A percentile compares a stretch with the other conserved stretches of the same genome.
phyloP scores from a whole-genome alignment of 2,888 invertebrate species.

The Prosopocoilus inquinatus region DNA sequence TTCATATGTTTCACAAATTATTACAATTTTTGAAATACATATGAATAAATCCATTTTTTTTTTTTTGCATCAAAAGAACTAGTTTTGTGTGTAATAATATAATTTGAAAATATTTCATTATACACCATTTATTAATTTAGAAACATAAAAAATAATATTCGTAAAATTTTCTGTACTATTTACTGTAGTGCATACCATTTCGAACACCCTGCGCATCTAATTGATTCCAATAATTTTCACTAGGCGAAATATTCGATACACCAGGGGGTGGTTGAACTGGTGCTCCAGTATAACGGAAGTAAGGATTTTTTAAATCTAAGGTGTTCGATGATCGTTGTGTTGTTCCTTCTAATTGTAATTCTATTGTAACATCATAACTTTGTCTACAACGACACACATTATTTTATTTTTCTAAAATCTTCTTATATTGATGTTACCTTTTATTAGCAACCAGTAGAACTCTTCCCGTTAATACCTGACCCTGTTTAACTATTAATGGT shows the following conservation, averaged over 20 bases:
- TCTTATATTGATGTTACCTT: conserved; percentile 56
- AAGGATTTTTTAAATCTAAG: conserved; percentile 96
- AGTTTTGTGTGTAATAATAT: too few species aligned
- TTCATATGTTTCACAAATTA: neutral
- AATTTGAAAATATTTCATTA: too few species aligned
- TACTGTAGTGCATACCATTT: conserved; percentile 39
- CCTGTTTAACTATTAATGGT: conserved; percentile 92
- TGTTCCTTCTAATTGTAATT: conserved; percentile 86
- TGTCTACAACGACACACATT: conserved; percentile 59
- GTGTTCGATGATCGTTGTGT: conserved; percentile 84
- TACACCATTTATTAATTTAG: neutral
- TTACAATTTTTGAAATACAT: neutral
- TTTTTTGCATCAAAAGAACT: too few species aligned
- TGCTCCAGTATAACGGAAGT: conserved; percentile 94
- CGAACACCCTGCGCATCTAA: conserved; percentile 72
- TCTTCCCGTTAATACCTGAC: conserved; percentile 84
- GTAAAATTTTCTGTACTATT: neutral
- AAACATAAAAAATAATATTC: conserved; percentile 8
- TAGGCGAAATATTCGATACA: conserved; percentile 85
- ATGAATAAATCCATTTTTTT: too few species aligned
- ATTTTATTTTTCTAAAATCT: neutral
- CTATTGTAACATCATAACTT: conserved; percentile 98
- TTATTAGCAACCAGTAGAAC: conserved; percentile 90
- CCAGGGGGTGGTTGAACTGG: conserved; percentile 92
- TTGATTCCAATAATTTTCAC: conserved; percentile 88